A percentile compares a stretch with the other conserved stretches of the same genome.
Conservation (phyloP, 2,113 vertebrate species). For the Setophaga petechia region DNA sequence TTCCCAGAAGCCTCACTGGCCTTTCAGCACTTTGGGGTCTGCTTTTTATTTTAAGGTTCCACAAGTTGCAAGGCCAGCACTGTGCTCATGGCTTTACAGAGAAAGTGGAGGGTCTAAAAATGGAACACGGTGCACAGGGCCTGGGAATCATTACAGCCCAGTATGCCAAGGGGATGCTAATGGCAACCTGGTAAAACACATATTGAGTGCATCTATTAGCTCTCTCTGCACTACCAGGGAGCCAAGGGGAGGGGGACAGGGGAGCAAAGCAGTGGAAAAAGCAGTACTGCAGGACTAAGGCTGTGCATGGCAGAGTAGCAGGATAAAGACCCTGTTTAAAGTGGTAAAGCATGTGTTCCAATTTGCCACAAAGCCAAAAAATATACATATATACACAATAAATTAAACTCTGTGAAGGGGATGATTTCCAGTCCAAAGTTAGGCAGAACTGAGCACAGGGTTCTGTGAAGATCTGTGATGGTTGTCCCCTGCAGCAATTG, state of each 20-base stretch:
- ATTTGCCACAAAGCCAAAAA: neutral
- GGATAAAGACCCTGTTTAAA: neutral
- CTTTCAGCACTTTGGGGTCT: conserved; percentile 1
- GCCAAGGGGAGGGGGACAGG: neutral
- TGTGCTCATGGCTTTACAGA: neutral
- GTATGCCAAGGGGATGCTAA: neutral
- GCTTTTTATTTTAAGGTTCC: conserved; percentile 1
- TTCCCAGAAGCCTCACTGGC: neutral
- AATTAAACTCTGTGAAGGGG: neutral
- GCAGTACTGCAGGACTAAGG: neutral
- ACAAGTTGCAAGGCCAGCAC: conserved; percentile 9
- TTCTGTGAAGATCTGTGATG: neutral
- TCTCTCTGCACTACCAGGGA: neutral
- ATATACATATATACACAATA: neutral
- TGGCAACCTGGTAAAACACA: conserved; percentile 8
- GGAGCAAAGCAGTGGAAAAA: neutral
- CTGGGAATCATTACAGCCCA: conserved; percentile 19
- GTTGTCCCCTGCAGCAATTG: neutral
- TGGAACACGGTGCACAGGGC: neutral
- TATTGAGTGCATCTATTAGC: neutral
- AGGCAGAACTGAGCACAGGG: neutral
- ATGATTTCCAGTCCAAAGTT: neutral
- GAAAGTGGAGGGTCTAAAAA: conserved; percentile 11
- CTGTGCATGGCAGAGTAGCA: neutral
- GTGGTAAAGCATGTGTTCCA: neutral